Base-by-base conservation (phyloP, 2,113 vertebrate genomes). In the Corvus hawaiiensis region DNA sequence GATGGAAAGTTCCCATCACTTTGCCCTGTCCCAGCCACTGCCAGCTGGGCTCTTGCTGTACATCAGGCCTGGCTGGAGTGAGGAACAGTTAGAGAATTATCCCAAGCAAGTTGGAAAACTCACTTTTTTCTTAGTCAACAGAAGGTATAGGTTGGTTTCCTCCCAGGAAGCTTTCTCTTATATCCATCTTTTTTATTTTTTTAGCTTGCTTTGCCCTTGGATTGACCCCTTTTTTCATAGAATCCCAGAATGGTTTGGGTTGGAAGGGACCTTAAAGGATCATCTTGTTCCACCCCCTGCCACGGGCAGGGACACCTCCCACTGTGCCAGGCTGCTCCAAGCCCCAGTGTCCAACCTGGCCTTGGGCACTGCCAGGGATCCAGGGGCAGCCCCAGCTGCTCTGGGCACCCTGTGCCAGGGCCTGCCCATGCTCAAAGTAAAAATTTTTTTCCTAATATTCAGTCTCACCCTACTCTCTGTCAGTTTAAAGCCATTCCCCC, bases 1-100 rank as follows among this genome's bases (percentile, higher is more conserved):
- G 52, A 52, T 93, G 86, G 94, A 92, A 94, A 92, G 84, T 93
- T 94, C 43, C 80, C 68, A 77, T 74, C 30, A 0, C 51, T 84
- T 74, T 90, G 84, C 46, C 28, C 56, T 46, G 16, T 43, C 73
- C 67, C 64, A 75, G 2, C 32, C 1, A 1, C 75, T 90, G 66
- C 59, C 84, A 77, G 63, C 24, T 49, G 41, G 13, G 75, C 66
- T 87, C 43, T 37, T 74, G 64, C 49, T 9, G 3, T 12, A 2
- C 64, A 27, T 51, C 48, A 62, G 27, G 44, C 56, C 77, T 44
- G 39, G 56, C 14, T 51, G 22, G 33, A 39, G 13, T 43, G 39
- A 56, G 54, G 26, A 59, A 30, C 33, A 74, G 27, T 3, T 44
- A 28, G 27, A 84, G 43, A 85, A 14, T n/a, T 54, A 44, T 27